Conservation (phyloP, 2,888 invertebrate species). For the Desoria tigrina region DNA sequence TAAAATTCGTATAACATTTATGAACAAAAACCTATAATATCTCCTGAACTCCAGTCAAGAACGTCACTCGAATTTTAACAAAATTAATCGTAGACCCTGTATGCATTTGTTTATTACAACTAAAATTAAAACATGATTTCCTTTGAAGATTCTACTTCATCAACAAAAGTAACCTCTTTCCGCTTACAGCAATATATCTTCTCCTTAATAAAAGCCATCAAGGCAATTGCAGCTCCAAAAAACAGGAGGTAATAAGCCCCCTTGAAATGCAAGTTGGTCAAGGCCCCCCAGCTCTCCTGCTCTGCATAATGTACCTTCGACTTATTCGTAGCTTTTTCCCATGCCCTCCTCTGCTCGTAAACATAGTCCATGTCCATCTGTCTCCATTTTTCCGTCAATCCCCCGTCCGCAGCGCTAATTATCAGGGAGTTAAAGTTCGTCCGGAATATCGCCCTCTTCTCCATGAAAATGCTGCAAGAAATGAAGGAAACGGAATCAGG, state of each 20-base stretch:
- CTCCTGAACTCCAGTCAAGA: too few relatives aligned
- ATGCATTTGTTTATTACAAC: too few relatives aligned
- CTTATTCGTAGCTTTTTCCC: slow-evolving; percentile 26
- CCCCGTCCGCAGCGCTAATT: slow-evolving; percentile 7
- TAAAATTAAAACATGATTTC: too few relatives aligned
- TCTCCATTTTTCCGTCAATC: slow-evolving; percentile 27
- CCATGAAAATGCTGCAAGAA: slow-evolving; percentile 8
- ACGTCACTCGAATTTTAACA: too few relatives aligned
- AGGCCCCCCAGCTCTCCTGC: background rate
- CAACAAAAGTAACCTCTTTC: too few relatives aligned
- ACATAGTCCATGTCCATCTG: slow-evolving; percentile 25
- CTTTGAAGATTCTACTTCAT: too few relatives aligned
- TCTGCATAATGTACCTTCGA: background rate
- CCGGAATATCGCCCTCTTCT: slow-evolving; percentile 25
- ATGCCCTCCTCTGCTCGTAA: slow-evolving; percentile 7
- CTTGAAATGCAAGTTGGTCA: slow-evolving; percentile 26
- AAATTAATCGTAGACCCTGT: too few relatives aligned
- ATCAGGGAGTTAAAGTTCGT: slow-evolving; percentile 23
- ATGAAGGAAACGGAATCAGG: slow-evolving; percentile 14
- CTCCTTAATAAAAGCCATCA: too few relatives aligned
- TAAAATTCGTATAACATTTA: too few relatives aligned
- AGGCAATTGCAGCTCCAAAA: background rate
- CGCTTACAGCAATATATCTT: too few relatives aligned
- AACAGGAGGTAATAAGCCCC: slow-evolving; percentile 19
- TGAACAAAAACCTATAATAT: too few relatives aligned